These are phyloP conservation scores for Dipodomys merriami DNA, from an alignment of 2,113 vertebrate genomes.

Conservation along the genomic window DNA sequence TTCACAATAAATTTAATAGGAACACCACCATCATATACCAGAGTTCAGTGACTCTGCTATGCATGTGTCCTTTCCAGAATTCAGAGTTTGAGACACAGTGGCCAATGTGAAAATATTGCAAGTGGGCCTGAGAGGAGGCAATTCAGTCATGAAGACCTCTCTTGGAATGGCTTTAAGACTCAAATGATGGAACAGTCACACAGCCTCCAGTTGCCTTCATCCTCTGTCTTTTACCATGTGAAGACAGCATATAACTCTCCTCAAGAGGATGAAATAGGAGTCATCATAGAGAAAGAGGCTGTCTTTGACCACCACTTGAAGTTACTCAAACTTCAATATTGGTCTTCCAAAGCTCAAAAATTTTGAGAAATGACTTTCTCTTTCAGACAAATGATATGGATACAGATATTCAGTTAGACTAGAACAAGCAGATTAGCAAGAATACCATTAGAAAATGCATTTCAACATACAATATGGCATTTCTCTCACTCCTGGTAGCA, in stretches of 20 bases:
- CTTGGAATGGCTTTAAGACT: not conserved
- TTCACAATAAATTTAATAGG: not conserved
- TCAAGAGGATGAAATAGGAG: not conserved
- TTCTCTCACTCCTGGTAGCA: not conserved
- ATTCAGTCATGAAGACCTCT: not conserved
- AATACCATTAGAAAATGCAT: not conserved
- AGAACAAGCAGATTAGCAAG: not conserved
- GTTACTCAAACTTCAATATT: not conserved
- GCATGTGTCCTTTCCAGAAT: not conserved
- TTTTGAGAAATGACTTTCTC: not conserved
- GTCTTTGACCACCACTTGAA: no score
- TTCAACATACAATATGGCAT: not conserved
- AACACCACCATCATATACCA: not conserved
- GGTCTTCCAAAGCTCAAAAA: not conserved
- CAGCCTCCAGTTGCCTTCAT: not conserved
- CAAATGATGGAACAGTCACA: not conserved
- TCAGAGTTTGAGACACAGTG: not conserved
- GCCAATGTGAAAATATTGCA: not conserved
- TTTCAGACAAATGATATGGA: not conserved
- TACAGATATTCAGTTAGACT: not conserved
- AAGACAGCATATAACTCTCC: rapidly evolving
- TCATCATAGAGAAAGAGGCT: not conserved
- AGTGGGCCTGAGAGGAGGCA: no score
- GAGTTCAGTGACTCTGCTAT: not conserved
- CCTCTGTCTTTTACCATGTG: not conserved